Evolutionary conservation across 2,797 vertebrate species (phyloP).

Genomic region (Chiroxiphia lanceolata): DNA sequence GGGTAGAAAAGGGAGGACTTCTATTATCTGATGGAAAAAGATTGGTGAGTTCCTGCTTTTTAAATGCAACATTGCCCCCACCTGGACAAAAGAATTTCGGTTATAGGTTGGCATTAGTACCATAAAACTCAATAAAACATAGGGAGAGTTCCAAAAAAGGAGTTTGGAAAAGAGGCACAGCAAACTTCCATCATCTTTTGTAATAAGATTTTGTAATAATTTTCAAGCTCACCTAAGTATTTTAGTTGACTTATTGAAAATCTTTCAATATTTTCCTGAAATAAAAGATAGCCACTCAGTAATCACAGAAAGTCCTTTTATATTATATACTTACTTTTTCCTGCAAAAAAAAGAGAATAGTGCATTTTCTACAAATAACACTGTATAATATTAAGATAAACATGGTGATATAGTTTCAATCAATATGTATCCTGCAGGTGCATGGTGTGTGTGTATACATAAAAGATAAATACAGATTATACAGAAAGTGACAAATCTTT

Average conservation of each 20-base stretch:
- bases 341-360: background rate
- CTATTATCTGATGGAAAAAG: background rate
- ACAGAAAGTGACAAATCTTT: background rate
- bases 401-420: background rate
- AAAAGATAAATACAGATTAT: background rate
- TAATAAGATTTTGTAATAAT: background rate
- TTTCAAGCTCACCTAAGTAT: background rate
- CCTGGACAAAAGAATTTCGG: constrained; percentile 50
- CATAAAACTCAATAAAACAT: accelerated
- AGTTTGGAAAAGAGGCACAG: background rate
- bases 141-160: background rate
- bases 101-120: background rate
- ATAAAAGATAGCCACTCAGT: background rate
- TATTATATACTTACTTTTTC: background rate
- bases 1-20: background rate
- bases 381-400: background rate
- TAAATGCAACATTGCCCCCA: constrained; percentile 74
- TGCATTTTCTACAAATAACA: background rate
- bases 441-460: background rate
- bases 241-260: background rate
- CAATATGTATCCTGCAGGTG: background rate
- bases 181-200: background rate
- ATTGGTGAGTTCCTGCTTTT: background rate
- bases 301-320: background rate
- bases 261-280: background rate